phyloP scores from a whole-genome alignment of 2,888 invertebrate genomes.

The Leptodirus hochenwartii region DNA sequence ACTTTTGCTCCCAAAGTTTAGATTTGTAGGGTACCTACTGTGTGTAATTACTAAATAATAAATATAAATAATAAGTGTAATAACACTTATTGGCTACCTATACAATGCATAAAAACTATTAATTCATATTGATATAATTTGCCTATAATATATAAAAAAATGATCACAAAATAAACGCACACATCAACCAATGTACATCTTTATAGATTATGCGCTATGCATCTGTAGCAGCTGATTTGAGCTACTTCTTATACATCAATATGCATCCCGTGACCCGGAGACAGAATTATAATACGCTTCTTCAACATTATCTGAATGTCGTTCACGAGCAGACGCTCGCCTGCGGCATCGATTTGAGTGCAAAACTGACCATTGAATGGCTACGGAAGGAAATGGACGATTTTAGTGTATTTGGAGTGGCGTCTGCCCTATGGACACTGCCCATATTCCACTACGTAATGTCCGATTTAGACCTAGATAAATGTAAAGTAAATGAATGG shows the following conservation, averaged over 20 bases:
- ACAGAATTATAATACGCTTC: constrained; percentile 9
- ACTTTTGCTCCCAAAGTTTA: too few species aligned
- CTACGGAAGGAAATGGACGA: constrained; percentile 13
- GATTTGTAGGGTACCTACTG: too few species aligned
- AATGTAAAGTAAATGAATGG: constrained; percentile 3
- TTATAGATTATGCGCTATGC: constrained; percentile 13
- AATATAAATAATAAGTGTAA: too few species aligned
- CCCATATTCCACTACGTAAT: constrained; percentile 12
- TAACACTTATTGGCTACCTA: too few species aligned
- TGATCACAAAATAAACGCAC: too few species aligned
- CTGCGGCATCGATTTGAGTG: constrained; percentile 8
- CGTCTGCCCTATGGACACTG: constrained; percentile 11
- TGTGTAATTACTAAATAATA: too few species aligned
- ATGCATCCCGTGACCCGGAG: constrained; percentile 10
- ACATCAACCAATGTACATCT: too few species aligned
- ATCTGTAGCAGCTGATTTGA: constrained; percentile 15
- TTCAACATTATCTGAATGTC: constrained; percentile 11
- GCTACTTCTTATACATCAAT: constrained; percentile 15
- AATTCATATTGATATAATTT: too few species aligned
- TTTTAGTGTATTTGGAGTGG: constrained; percentile 12
- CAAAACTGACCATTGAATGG: constrained; percentile 12
- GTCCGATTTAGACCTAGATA: constrained; percentile 9
- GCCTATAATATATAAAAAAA: too few species aligned
- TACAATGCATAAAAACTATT: too few species aligned
- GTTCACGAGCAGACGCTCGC: constrained; percentile 8